phyloP scores from a whole-genome alignment of 2,113 vertebrate genomes.

The Pheucticus melanocephalus region DNA sequence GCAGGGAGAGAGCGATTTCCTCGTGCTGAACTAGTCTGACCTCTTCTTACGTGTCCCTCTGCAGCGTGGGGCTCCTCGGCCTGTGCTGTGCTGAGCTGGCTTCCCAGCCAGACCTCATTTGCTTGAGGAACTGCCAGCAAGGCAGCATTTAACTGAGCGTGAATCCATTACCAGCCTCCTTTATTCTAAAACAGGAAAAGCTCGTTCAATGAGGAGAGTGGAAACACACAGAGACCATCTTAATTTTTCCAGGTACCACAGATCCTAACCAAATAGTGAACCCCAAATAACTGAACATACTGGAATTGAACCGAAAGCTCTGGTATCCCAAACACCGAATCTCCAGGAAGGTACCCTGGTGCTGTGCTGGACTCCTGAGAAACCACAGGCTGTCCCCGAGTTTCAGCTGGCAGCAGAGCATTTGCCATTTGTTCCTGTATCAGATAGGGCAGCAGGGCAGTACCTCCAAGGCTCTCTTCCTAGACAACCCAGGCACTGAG shows the following conservation, averaged over 20 bases:
- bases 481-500: not conserved
- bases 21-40: not conserved
- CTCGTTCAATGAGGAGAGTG: constrained; percentile 18
- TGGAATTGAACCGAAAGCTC: accelerated
- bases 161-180: constrained; percentile 8
- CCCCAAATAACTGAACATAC: not conserved
- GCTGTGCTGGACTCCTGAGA: not conserved
- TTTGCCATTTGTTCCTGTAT: not conserved
- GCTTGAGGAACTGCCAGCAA: constrained; percentile 1
- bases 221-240: not conserved
- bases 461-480: constrained; percentile 3
- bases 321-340: not conserved
- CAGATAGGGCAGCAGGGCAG: not conserved
- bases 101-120: not conserved
- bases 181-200: constrained; percentile 51
- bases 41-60: not conserved
- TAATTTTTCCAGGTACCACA: constrained; percentile 1
- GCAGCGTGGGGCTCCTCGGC: not conserved
- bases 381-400: accelerated
- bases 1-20: accelerated
- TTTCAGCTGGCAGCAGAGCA: not conserved
- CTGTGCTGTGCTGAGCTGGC: not conserved
- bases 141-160: constrained; percentile 16
- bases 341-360: not conserved
- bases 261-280: not conserved